Evolutionary conservation across 2,797 vertebrate species (phyloP).

Genomic region (Halcyon chelicuti): DNA sequence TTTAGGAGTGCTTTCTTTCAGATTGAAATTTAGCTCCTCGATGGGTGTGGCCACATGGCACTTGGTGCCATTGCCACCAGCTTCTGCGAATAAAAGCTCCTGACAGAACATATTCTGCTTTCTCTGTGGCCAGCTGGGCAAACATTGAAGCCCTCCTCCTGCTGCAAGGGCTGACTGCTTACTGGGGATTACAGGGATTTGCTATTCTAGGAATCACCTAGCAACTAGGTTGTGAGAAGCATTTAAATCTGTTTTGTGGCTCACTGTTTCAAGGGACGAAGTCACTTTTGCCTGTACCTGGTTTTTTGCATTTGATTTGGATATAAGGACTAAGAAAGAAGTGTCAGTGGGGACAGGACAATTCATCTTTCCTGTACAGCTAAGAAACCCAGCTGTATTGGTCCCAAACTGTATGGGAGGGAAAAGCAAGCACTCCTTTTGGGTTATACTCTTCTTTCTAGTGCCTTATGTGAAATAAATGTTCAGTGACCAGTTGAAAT

Average conservation of each 20-base stretch:
- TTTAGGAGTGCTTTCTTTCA: accelerated
- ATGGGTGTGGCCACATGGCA: accelerated
- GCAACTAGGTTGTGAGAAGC: neutral
- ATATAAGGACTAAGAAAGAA: neutral
- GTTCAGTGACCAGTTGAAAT: neutral
- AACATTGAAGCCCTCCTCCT: neutral
- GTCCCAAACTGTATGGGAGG: neutral
- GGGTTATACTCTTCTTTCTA: neutral
- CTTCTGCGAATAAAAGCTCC: neutral
- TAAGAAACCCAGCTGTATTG: neutral
- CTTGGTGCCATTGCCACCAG: neutral
- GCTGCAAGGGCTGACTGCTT: neutral
- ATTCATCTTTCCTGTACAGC: neutral
- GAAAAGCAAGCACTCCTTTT: neutral
- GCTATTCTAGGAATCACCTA: neutral
- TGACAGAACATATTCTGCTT: neutral
- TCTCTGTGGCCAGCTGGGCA: neutral
- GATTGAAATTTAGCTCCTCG: neutral
- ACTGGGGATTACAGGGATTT: neutral
- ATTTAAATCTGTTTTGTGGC: neutral
- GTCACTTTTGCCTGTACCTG: neutral
- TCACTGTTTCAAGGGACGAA: neutral
- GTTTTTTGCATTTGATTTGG: neutral
- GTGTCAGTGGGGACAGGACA: neutral
- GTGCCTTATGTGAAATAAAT: neutral